Conservation (phyloP, 2,888 invertebrate genomes). For the Saturnia pavonia region DNA sequence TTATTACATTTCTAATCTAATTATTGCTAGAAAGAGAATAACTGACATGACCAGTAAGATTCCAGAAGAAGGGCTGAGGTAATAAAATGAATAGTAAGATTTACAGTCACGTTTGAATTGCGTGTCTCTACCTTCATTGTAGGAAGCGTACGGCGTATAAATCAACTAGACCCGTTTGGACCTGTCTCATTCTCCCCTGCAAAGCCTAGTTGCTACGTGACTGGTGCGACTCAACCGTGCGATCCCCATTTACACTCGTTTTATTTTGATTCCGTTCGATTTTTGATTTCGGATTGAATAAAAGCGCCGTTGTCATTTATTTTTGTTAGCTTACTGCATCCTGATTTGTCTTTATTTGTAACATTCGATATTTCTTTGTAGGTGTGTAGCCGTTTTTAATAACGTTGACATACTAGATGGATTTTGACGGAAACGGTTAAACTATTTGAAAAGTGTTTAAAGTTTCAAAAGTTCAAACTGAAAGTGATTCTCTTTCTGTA, state of each 20-base stretch:
- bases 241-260: slow-evolving; percentile 21
- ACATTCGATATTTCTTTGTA: not conserved
- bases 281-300: slow-evolving; percentile 30
- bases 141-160: slow-evolving; percentile 56
- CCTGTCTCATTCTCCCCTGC: slow-evolving; percentile 52
- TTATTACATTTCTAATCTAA: not conserved
- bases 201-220: slow-evolving; percentile 51
- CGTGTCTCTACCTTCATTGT: slow-evolving; percentile 53
- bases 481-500: no score
- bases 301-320: not conserved
- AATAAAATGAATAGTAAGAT: slow-evolving; percentile 35
- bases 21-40: not conserved
- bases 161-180: slow-evolving; percentile 52
- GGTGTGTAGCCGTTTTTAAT: not conserved
- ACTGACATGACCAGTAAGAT: not conserved
- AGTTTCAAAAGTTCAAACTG: not conserved
- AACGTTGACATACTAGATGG: not conserved
- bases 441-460: not conserved
- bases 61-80: not conserved
- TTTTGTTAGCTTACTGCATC: slow-evolving; percentile 7
- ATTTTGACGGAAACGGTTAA: not conserved
- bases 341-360: slow-evolving; percentile 1
- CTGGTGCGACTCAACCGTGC: slow-evolving; percentile 38
- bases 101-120: slow-evolving; percentile 60
- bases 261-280: slow-evolving; percentile 34